Evolutionary conservation across 1,140 invertebrate species (phyloP), one percentile per base, ranked within the genome.

Genomic region (Hypothenemus hampei): DNA sequence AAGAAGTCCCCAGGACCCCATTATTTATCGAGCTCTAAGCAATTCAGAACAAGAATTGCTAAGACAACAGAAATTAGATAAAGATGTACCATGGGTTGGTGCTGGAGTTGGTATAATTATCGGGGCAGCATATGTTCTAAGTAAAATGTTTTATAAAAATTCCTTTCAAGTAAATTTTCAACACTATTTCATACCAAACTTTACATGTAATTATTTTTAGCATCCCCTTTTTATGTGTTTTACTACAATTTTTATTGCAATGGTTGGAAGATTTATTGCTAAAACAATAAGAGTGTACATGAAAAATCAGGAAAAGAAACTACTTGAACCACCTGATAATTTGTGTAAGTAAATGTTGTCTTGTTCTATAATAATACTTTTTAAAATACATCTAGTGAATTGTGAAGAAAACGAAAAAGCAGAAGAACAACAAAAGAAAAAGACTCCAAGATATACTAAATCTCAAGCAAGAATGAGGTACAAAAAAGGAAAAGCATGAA

Each of bases 51-150:
- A 76, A 60, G 77, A 78, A 64, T 72, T 82, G 40, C 73, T 78
- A 41, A 81, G 81, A 68, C 79, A 75, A 69, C 43, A 70, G 57
- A 72, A 45, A 85, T 83, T 74, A 49, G 82, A 85, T 69, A 79
- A 82, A 61, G 83, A 86, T 68, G 77, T 85, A 54, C 85, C 87
- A 7, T 87, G 85, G 84, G 70, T 88, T 15, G 85, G 84, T 57
- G 81, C 83, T 60, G 85, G 81, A 18, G 70, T 87, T 60, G 87
- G 87, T 36, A 77, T 88, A 31, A 78, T 86, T 48, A 64, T 87
- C 24, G 86, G 87, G 40, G 81, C 87, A 47, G 68, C n/a, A n/a
- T n/a, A n/a, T n/a, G n/a, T n/a, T n/a, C n/a, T n/a, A n/a, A n/a
- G n/a, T n/a, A n/a, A n/a, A n/a, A n/a, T n/a, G n/a, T n/a, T n/a